A percentile compares a stretch with the other conserved stretches of the same genome.
These are phyloP conservation scores for Pyrrhia umbra DNA, from an alignment of 2,888 invertebrate species.

Conservation along the genomic window DNA sequence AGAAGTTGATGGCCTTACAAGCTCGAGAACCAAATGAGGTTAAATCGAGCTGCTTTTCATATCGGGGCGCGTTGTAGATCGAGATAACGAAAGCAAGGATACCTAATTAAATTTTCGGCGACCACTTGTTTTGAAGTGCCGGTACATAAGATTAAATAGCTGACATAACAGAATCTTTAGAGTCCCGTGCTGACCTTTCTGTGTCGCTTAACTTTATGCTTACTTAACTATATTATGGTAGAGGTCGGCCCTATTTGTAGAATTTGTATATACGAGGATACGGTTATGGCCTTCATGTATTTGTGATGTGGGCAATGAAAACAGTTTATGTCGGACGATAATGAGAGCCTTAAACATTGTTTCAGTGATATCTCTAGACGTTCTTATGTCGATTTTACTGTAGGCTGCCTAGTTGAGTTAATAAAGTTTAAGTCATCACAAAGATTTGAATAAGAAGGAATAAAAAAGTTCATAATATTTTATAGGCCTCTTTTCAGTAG, in stretches of 20 bases:
- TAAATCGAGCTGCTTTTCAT: slow-evolving; percentile 59
- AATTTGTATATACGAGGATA: slow-evolving; percentile 46
- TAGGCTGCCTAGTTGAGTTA: slow-evolving; percentile 1
- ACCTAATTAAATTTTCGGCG: slow-evolving; percentile 66
- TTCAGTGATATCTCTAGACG: slow-evolving; percentile 24
- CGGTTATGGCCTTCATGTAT: slow-evolving; percentile 48
- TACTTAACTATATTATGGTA: slow-evolving; percentile 45
- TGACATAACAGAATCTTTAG: slow-evolving; percentile 54
- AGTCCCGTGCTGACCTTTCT: slow-evolving; percentile 51
- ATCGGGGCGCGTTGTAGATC: slow-evolving; percentile 60
- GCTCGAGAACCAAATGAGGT: slow-evolving; percentile 33
- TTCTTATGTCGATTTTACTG: slow-evolving; percentile 26
- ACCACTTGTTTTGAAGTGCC: slow-evolving; percentile 66
- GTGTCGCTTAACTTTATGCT: slow-evolving; percentile 51
- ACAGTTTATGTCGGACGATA: slow-evolving; percentile 41
- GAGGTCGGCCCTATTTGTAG: slow-evolving; percentile 49
- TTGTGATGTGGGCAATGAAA: slow-evolving; percentile 53
- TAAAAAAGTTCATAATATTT: background rate
- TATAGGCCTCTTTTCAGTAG: background rate
- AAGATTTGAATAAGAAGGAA: background rate
- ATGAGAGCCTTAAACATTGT: slow-evolving; percentile 32
- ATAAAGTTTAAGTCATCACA: background rate
- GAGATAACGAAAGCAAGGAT: slow-evolving; percentile 64
- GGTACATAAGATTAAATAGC: slow-evolving; percentile 65
- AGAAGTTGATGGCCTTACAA: slow-evolving; percentile 36